Base-by-base conservation (phyloP, 1,140 invertebrate species). In the Achatina immaculata region DNA sequence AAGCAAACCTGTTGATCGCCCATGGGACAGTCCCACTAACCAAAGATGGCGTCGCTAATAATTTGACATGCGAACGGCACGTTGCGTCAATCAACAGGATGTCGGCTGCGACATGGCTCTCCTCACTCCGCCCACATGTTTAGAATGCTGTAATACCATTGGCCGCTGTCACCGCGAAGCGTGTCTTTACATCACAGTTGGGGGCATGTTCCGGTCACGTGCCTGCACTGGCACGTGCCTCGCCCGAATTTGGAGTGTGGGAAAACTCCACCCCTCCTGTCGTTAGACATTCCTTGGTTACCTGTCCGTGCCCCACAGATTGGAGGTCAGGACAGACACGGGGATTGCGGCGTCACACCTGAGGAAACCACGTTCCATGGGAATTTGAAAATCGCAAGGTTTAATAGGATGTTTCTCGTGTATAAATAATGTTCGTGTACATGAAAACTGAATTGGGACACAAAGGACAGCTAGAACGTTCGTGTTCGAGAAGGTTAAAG, bases 361-460 rank as follows among this genome's bases (percentile, higher is more conserved):
- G 48, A 24, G 21, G n/a, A 2, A 62, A 62, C 58, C 58, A 6
- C 21, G 58, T 62, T 62, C 58, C 58, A 62, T 62, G 58, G 58
- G 58, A 62, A 62, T 62, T 62, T 62, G 58, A 62, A 62, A 62
- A 62, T 62, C 58, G 58, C 58, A 24, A n/a, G n/a, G n/a, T n/a
- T n/a, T n/a, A n/a, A n/a, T n/a, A n/a, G n/a, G n/a, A n/a, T n/a
- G n/a, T n/a, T n/a, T n/a, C n/a, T n/a, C n/a, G n/a, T n/a, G n/a
- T n/a, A n/a, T n/a, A n/a, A n/a, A n/a, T n/a, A n/a, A n/a, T n/a
- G n/a, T n/a, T n/a, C n/a, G n/a, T n/a, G n/a, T n/a, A n/a, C n/a
- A n/a, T n/a, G n/a, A n/a, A n/a, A n/a, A n/a, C n/a, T n/a, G n/a
- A n/a, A n/a, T n/a, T n/a, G n/a, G n/a, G n/a, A n/a, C n/a, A n/a